Conservation (phyloP, 1,140 invertebrate genomes). For the Ceratitis capitata region DNA sequence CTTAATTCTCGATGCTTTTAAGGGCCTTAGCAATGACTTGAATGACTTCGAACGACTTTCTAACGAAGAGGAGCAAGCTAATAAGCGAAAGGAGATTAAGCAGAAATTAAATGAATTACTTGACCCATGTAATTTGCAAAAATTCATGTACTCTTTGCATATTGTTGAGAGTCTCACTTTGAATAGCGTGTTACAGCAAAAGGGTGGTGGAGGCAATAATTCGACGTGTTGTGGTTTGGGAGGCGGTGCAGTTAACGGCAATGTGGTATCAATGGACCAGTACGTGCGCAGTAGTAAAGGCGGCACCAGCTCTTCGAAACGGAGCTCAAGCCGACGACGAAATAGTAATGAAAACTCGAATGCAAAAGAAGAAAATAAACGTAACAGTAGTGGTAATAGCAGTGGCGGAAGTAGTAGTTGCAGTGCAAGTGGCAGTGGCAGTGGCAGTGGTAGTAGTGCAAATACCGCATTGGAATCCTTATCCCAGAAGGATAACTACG, state of each 20-base stretch:
- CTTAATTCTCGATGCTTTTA: slow-evolving; percentile 83
- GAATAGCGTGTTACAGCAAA: slow-evolving; percentile 48
- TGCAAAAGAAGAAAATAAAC: slow-evolving; percentile 46
- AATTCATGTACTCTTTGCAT: slow-evolving; percentile 93
- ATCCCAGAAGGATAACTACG: slow-evolving; percentile 39
- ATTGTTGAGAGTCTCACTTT: slow-evolving; percentile 78
- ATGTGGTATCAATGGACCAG: slow-evolving; percentile 50
- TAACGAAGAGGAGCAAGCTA: slow-evolving; percentile 52
- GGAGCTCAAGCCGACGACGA: slow-evolving; percentile 45
- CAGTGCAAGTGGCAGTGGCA: slow-evolving; percentile 24
- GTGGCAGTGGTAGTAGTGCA: slow-evolving; percentile 31
- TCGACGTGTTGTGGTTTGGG: slow-evolving; percentile 34
- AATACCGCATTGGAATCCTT: slow-evolving; percentile 48
- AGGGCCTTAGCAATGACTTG: slow-evolving; percentile 72
- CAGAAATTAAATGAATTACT: slow-evolving; percentile 77
- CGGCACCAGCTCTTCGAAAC: slow-evolving; percentile 39
- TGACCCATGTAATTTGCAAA: slow-evolving; percentile 88
- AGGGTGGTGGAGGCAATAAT: not conserved
- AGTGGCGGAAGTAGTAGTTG: slow-evolving; percentile 37
- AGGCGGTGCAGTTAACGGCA: slow-evolving; percentile 51
- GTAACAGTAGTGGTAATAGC: slow-evolving; percentile 18
- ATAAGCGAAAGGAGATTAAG: slow-evolving; percentile 59
- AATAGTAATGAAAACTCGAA: slow-evolving; percentile 54
- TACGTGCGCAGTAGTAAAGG: slow-evolving; percentile 43
- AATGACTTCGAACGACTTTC: slow-evolving; percentile 49